A percentile compares a stretch with the other conserved stretches of the same genome.
Conservation (phyloP, 2,797 vertebrate genomes). For the Mus caroli region DNA sequence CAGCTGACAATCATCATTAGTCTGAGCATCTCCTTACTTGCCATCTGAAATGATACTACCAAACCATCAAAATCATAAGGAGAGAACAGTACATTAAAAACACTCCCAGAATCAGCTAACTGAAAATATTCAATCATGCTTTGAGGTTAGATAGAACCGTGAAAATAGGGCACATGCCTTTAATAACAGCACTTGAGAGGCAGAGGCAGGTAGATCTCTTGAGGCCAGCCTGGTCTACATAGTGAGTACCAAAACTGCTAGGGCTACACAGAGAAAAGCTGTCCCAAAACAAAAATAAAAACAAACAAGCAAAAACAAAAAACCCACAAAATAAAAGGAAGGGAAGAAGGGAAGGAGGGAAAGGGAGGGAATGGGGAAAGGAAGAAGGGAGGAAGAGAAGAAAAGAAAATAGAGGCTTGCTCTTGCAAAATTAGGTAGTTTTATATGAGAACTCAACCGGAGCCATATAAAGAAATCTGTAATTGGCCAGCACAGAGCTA, state of each 20-base stretch:
- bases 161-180: neutral
- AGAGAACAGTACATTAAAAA: neutral
- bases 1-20: neutral
- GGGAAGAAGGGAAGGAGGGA: too few relatives aligned
- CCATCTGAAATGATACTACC: neutral
- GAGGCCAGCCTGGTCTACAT: neutral
- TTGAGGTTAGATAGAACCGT: neutral
- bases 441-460: neutral
- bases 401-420: neutral
- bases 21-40: constrained; percentile 17
- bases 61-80: neutral
- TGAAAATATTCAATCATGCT: neutral
- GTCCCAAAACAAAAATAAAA: too few relatives aligned
- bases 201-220: neutral
- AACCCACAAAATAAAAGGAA: too few relatives aligned
- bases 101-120: neutral
- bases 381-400: too few relatives aligned
- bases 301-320: neutral
- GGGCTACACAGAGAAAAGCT: neutral
- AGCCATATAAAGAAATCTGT: neutral
- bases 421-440: neutral
- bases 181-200: neutral
- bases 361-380: rapidly evolving
- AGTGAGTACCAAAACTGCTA: neutral
- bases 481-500: neutral